Conservation (phyloP, 2,113 vertebrate genomes). For the Gila orcuttii region DNA sequence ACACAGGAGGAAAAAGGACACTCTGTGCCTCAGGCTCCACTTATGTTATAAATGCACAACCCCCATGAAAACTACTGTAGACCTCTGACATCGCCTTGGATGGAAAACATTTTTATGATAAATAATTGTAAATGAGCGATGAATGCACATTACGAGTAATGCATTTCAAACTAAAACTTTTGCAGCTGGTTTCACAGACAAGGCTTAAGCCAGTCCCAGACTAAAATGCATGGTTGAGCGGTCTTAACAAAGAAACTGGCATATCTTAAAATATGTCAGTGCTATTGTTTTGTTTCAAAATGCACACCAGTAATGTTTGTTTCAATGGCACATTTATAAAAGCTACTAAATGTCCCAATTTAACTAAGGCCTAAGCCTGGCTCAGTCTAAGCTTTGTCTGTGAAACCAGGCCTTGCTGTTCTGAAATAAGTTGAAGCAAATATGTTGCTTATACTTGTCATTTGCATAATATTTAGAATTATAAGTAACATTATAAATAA, state of each 20-base stretch:
- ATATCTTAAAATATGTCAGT: too few relatives aligned
- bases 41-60: conserved; percentile 13
- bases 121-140: neutral
- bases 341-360: too few relatives aligned
- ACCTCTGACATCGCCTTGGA: neutral
- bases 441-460: too few relatives aligned
- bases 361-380: too few relatives aligned
- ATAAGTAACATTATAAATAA: neutral
- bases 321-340: too few relatives aligned
- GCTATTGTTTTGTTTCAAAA: too few relatives aligned
- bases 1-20: conserved; percentile 20
- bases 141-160: neutral
- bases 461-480: neutral
- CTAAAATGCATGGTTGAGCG: too few relatives aligned
- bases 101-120: neutral
- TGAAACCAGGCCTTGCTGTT: neutral
- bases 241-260: too few relatives aligned
- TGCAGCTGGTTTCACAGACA: too few relatives aligned
- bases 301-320: too few relatives aligned
- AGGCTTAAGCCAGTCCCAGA: too few relatives aligned
- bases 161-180: neutral
- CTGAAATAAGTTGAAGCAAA: neutral
- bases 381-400: too few relatives aligned
- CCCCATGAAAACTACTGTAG: neutral
- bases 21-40: neutral